These are phyloP conservation scores for Macrotis lagotis DNA, from an alignment of 2,113 vertebrate genomes.

Conservation along the genomic window DNA sequence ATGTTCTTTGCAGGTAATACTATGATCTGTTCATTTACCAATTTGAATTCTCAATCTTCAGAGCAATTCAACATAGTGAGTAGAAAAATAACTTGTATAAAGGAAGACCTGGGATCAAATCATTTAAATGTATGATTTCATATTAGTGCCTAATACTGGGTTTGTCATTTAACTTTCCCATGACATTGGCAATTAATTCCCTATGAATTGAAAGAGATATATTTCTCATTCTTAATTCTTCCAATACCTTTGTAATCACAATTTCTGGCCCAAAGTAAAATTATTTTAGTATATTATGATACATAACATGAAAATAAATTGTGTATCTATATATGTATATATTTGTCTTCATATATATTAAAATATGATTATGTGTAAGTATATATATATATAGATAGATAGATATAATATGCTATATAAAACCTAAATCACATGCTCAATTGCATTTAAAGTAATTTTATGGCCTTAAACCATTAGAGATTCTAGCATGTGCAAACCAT, in stretches of 20 bases:
- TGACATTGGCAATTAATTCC: neutral
- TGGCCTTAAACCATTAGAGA: neutral
- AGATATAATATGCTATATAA: neutral
- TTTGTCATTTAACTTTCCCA: neutral
- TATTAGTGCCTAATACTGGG: neutral
- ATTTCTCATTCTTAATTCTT: neutral
- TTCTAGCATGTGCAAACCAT: slow-evolving; percentile 10
- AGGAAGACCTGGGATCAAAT: neutral
- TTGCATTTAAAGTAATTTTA: neutral
- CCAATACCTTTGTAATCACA: neutral
- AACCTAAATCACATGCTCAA: too few species aligned
- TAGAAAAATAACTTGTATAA: neutral
- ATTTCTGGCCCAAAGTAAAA: neutral
- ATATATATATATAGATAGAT: too few species aligned
- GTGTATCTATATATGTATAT: neutral
- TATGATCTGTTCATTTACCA: neutral
- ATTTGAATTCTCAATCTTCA: neutral
- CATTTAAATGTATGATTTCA: neutral
- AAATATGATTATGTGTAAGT: neutral
- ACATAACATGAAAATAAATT: neutral
- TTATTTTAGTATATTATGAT: neutral
- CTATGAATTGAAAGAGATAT: neutral
- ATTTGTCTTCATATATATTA: too few species aligned
- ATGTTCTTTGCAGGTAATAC: neutral
- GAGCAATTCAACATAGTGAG: neutral